These are phyloP conservation scores for Panulirus ornatus DNA, from an alignment of 1,140 invertebrate genomes.

Conservation along the genomic window DNA sequence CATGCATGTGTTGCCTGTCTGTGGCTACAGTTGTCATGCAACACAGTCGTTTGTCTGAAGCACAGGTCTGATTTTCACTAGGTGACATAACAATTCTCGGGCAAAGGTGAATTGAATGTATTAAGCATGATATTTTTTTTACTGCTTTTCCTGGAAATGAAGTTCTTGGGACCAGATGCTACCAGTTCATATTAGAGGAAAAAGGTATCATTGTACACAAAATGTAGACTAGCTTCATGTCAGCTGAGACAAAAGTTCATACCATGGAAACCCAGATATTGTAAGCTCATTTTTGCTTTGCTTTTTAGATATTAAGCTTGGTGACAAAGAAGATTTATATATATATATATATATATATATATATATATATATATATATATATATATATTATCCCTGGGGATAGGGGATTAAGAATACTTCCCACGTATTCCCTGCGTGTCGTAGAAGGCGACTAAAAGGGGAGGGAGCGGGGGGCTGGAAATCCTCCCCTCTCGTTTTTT, in stretches of 20 bases:
- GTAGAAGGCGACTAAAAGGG: too few species aligned
- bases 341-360: too few species aligned
- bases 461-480: too few species aligned
- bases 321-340: not conserved
- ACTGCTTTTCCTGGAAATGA: not conserved
- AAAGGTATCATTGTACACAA: not conserved
- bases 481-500: too few species aligned
- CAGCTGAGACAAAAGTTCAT: not conserved
- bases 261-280: not conserved
- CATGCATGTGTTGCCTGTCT: constrained; percentile 82
- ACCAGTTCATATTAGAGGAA: not conserved
- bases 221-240: not conserved
- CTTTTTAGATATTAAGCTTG: not conserved
- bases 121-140: not conserved
- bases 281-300: not conserved
- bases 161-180: not conserved
- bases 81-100: not conserved
- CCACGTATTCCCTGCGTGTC: too few species aligned
- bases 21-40: constrained; percentile 80
- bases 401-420: too few species aligned
- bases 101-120: not conserved
- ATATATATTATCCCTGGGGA: too few species aligned
- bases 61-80: constrained; percentile 20
- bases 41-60: constrained; percentile 25
- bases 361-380: too few species aligned